Base-by-base conservation (phyloP, 1,140 invertebrate genomes). In the Protaetia brevitarsis region DNA sequence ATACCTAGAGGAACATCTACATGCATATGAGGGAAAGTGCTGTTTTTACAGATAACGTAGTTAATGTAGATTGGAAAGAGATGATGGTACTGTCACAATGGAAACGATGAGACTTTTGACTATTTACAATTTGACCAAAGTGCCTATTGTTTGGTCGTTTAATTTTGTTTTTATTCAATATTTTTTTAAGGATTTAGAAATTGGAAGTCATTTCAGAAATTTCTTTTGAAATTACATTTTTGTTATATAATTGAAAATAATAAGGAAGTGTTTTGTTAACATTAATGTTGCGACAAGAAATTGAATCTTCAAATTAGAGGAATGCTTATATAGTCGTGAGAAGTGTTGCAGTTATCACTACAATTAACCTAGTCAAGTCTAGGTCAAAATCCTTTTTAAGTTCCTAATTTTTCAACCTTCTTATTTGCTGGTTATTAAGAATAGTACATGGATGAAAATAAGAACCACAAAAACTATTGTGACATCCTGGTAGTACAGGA, bases 61-160 rank as follows among this genome's bases (percentile, higher is more conserved):
- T 26, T 41, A 30, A 69, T 59, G 37, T 51, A 37, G 41, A 58
- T 51, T 63, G 56, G 19, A 63, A 26, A 66, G 34, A 66, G 66
- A 8, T 28, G n/a, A 62, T 37, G 61, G 59, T 66, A 66, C 57
- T 69, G 66, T 71, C 69, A 66, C 59, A 29, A 66, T 51, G 67
- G 63, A 62, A 21, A 19, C 26, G 41, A 51, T 37, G 41, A n/a
- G n/a, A 51, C 41, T 51, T 51, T 51, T 51, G 41, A 51, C 31
- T 51, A 65, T 57, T 64, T 66, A 57, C 64, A 59, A 68, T 51
- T 67, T 64, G 73, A 76, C 73, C 73, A 74, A 74, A 76, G 74
- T 76, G 73, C 73, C 73, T 76, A 69, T 72, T 73, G 62, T 76
- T 76, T 74, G 70, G 69, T 74, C 67, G 29, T 51, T 62, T 66